A percentile compares a stretch with the other conserved stretches of the same genome.
Conservation (phyloP, 2,888 invertebrate genomes). For the Patella depressa region DNA sequence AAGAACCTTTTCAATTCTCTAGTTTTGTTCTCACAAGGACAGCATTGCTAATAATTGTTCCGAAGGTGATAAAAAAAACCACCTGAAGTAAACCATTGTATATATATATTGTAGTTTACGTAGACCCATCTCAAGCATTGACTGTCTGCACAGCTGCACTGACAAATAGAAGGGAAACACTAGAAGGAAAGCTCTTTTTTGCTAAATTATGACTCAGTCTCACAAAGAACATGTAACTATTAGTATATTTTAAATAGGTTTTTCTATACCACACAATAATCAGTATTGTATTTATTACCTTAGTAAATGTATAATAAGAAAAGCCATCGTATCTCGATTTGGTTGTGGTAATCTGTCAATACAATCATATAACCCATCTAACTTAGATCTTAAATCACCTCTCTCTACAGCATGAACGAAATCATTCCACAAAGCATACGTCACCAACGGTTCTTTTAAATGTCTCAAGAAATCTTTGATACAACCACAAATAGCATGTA, state of each 20-base stretch:
- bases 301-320: constrained; percentile 86
- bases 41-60: too few relatives aligned
- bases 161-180: background rate
- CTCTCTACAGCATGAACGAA: constrained; percentile 80
- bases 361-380: constrained; percentile 74
- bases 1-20: too few relatives aligned
- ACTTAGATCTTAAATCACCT: constrained; percentile 32
- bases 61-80: too few relatives aligned
- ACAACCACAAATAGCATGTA: constrained; percentile 92
- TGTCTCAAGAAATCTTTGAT: constrained; percentile 94
- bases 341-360: constrained; percentile 89
- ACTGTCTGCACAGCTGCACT: too few relatives aligned
- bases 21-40: too few relatives aligned
- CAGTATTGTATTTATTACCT: constrained; percentile 46
- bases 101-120: too few relatives aligned
- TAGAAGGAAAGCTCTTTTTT: background rate
- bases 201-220: background rate
- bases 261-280: background rate
- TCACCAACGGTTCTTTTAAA: constrained; percentile 90
- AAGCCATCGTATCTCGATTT: constrained; percentile 95
- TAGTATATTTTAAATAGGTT: too few relatives aligned
- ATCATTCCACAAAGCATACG: constrained; percentile 84
- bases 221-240: too few relatives aligned
- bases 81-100: too few relatives aligned
- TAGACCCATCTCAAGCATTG: too few relatives aligned